Conservation (phyloP, 2,113 vertebrate genomes). For the Micronycteris hirsuta region DNA sequence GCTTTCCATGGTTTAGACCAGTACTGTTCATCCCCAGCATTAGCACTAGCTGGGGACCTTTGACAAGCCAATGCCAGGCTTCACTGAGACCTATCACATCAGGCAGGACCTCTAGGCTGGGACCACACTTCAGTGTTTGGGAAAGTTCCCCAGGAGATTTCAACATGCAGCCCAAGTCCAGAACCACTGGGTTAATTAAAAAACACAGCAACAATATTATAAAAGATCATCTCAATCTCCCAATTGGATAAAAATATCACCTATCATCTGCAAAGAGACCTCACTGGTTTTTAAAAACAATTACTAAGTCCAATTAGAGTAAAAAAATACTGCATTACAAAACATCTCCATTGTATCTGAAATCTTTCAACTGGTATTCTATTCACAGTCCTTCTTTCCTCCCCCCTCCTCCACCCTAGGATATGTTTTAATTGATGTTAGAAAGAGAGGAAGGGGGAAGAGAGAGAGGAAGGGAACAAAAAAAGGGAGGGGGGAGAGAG, state of each 20-base stretch:
- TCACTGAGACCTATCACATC: no score
- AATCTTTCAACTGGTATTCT: not conserved
- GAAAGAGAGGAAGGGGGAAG: no score
- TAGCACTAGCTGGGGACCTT: not conserved
- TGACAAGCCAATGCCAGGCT: not conserved
- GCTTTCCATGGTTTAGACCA: not conserved
- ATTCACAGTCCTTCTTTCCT: not conserved
- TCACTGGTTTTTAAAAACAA: not conserved
- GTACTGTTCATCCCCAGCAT: accelerated
- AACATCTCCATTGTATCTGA: not conserved
- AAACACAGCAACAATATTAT: not conserved
- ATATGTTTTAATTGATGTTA: no score
- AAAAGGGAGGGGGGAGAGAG: no score
- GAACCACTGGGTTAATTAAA: not conserved
- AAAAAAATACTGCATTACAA: not conserved
- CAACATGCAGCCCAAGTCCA: not conserved
- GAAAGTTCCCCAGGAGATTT: not conserved
- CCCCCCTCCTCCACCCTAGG: no score
- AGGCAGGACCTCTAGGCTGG: not conserved
- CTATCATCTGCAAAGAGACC: not conserved
- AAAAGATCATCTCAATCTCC: not conserved
- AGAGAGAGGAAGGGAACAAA: no score
- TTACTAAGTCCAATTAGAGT: slow-evolving; percentile 9
- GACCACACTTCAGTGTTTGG: not conserved
- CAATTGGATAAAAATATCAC: not conserved